Conservation (phyloP, 2,888 invertebrate species). For the Agrochola lychnidis region DNA sequence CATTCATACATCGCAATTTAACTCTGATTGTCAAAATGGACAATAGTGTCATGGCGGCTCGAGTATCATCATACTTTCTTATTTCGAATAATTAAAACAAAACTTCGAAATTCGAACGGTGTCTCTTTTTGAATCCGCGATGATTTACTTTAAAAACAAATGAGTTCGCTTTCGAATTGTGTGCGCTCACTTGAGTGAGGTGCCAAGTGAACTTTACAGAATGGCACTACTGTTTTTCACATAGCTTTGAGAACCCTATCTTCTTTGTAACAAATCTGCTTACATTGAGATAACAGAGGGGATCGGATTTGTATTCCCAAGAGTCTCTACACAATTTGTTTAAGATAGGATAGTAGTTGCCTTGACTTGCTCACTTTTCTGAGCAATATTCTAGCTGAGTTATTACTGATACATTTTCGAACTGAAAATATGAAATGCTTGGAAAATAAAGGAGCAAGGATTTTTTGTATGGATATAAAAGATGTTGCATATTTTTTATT, state of each 20-base stretch:
- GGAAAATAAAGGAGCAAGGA: background rate
- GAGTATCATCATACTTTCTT: background rate
- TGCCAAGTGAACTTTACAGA: background rate
- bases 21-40: background rate
- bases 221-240: background rate
- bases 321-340: slow-evolving; percentile 37
- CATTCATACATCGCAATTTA: background rate
- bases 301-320: slow-evolving; percentile 34
- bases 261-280: slow-evolving; percentile 36
- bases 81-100: background rate
- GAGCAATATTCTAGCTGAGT: slow-evolving; percentile 24
- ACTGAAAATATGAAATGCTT: background rate
- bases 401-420: slow-evolving; percentile 18
- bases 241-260: background rate
- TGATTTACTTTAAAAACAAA: background rate
- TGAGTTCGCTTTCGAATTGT: background rate
- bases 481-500: no score
- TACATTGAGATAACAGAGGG: slow-evolving; percentile 20
- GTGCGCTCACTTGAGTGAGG: background rate
- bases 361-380: background rate
- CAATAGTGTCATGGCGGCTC: background rate
- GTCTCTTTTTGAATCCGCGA: background rate
- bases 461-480: background rate
- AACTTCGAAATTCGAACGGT: background rate
- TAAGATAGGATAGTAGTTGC: background rate